Conservation (phyloP, 2,113 vertebrate genomes). For the Hypomesus transpacificus region DNA sequence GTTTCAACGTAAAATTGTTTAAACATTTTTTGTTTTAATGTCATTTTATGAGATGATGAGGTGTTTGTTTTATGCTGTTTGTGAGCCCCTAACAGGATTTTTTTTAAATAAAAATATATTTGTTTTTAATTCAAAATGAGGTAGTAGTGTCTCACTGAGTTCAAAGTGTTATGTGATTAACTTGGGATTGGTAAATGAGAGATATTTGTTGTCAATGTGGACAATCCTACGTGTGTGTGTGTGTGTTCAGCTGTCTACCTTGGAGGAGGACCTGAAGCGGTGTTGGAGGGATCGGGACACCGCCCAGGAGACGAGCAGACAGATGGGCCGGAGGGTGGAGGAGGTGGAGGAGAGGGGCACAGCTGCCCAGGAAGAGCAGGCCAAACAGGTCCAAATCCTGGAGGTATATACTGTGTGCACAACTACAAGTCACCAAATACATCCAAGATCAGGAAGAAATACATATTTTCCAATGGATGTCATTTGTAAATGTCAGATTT, state of each 20-base stretch:
- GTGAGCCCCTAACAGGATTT: too few species aligned
- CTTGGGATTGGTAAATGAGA: not conserved
- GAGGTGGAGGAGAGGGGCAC: slow-evolving; percentile 81
- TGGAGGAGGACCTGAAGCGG: slow-evolving; percentile 83
- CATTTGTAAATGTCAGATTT: too few species aligned
- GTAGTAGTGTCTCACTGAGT: too few species aligned
- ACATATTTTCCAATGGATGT: not conserved
- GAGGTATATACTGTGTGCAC: slow-evolving; percentile 74
- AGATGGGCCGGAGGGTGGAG: slow-evolving; percentile 82
- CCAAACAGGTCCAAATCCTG: slow-evolving; percentile 82
- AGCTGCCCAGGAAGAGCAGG: slow-evolving; percentile 74
- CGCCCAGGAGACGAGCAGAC: slow-evolving; percentile 74
- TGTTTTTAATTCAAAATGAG: too few species aligned
- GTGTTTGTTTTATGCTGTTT: too few species aligned
- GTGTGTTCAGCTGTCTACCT: slow-evolving; percentile 74
- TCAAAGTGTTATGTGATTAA: not conserved
- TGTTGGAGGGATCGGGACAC: slow-evolving; percentile 82
- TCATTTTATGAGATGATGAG: too few species aligned
- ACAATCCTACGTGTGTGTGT: slow-evolving; percentile 12
- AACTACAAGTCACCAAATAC: not conserved
- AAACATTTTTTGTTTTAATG: not conserved
- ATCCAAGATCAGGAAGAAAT: not conserved
- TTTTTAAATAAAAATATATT: too few species aligned
- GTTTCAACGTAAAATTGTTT: not conserved
- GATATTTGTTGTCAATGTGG: too few species aligned